These are phyloP conservation scores for Sebastes matsubarae DNA, from an alignment of 2,797 vertebrate genomes.

Conservation along the genomic window DNA sequence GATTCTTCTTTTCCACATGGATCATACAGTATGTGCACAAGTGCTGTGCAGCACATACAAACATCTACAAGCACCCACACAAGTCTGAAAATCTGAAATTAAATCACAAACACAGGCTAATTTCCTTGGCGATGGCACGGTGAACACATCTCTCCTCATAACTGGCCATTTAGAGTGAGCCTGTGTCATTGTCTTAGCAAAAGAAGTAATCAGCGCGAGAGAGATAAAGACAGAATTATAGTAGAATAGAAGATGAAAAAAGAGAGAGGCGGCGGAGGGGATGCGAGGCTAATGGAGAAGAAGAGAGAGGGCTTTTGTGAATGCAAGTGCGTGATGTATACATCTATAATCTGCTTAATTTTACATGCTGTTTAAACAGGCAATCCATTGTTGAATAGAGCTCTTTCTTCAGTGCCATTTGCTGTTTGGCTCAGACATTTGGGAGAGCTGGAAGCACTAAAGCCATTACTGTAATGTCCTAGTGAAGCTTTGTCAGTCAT, in stretches of 20 bases:
- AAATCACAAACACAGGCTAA: constrained; percentile 70
- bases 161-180: constrained; percentile 43
- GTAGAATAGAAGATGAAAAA: constrained; percentile 16
- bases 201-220: constrained; percentile 56
- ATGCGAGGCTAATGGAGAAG: not conserved
- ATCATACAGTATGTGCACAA: not conserved
- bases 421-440: not conserved
- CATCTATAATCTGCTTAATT: constrained; percentile 61
- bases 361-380: constrained; percentile 61
- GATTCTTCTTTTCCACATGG: not conserved
- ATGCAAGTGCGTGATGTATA: constrained; percentile 37
- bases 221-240: constrained; percentile 65
- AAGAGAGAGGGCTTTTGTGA: constrained; percentile 40
- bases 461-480: constrained; percentile 16
- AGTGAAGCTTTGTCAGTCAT: constrained; percentile 8
- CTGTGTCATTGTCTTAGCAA: constrained; percentile 62
- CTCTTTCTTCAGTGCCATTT: constrained; percentile 14
- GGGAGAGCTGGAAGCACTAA: constrained; percentile 18
- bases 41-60: not conserved
- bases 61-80: not conserved
- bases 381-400: constrained; percentile 55
- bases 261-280: constrained; percentile 18
- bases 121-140: constrained; percentile 50
- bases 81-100: constrained; percentile 65
- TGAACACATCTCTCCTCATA: constrained; percentile 41